Conservation (phyloP, 2,113 vertebrate species). For the Seriola rivoliana region DNA sequence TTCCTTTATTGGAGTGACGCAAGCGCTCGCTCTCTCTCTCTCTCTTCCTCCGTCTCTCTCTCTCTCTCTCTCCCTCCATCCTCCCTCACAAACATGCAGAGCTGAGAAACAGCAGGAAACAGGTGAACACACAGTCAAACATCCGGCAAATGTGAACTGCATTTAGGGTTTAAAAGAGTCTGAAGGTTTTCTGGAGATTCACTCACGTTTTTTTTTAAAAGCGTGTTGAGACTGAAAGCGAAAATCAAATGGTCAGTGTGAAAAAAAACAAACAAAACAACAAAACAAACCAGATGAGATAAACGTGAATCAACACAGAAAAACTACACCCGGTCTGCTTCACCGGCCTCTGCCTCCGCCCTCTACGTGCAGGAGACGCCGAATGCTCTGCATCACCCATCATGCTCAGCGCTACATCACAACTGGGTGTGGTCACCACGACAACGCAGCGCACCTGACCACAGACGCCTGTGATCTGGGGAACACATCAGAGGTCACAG, state of each 20-base stretch:
- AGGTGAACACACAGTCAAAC: neutral
- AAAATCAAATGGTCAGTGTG: neutral
- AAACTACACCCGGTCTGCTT: neutral
- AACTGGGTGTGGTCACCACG: neutral
- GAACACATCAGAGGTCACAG: neutral
- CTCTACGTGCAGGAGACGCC: too few relatives aligned
- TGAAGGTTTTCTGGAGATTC: too few relatives aligned
- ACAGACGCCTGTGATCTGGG: neutral
- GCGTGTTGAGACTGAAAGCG: neutral
- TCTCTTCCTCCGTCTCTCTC: neutral
- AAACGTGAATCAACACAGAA: too few relatives aligned
- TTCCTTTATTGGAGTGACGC: slow-evolving; percentile 65
- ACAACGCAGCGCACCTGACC: neutral
- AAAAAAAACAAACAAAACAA: too few relatives aligned
- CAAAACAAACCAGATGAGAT: too few relatives aligned
- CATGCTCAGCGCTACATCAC: neutral
- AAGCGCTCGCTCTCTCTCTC: slow-evolving; percentile 24
- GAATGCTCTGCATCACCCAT: neutral
- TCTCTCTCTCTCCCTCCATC: neutral
- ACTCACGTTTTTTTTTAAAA: too few relatives aligned
- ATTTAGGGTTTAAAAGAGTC: neutral
- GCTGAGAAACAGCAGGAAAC: slow-evolving; percentile 16
- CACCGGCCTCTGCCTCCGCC: neutral
- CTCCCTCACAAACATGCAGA: slow-evolving; percentile 18
- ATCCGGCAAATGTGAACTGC: neutral